These are phyloP conservation scores for Harlomillsia oculata DNA, from an alignment of 1,140 invertebrate species.

Conservation along the genomic window DNA sequence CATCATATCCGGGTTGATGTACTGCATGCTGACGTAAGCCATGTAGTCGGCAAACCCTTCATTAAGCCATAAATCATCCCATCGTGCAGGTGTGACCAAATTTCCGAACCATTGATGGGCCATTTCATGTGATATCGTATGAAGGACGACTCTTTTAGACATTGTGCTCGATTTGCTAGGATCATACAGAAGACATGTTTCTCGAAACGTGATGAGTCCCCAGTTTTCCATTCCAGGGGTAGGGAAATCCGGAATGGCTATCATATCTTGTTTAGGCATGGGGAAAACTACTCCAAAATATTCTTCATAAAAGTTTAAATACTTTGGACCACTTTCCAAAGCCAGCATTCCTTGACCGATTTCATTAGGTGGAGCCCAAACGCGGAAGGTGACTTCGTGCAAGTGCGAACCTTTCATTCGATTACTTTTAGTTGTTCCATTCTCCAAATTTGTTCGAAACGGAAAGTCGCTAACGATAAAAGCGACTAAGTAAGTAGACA, in stretches of 20 bases:
- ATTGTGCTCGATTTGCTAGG: slow-evolving; percentile 53
- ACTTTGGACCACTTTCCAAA: slow-evolving; percentile 64
- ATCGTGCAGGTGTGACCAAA: slow-evolving; percentile 51
- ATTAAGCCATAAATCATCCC: slow-evolving; percentile 64
- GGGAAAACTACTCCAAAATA: slow-evolving; percentile 77
- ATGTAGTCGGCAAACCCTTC: slow-evolving; percentile 63
- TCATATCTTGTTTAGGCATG: slow-evolving; percentile 65
- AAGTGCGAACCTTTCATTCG: too few species aligned
- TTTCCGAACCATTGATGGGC: slow-evolving; percentile 31
- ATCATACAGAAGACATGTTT: slow-evolving; percentile 76
- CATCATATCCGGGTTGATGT: slow-evolving; percentile 70
- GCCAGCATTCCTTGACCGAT: slow-evolving; percentile 68
- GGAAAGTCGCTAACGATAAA: slow-evolving; percentile 72
- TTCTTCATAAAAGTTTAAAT: slow-evolving; percentile 70
- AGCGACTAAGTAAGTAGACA: slow-evolving; percentile 82
- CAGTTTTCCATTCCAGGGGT: slow-evolving; percentile 43
- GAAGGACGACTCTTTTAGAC: slow-evolving; percentile 62
- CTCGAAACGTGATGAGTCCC: slow-evolving; percentile 46
- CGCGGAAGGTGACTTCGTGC: slow-evolving; percentile 38
- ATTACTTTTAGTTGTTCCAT: too few species aligned
- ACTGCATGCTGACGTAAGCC: slow-evolving; percentile 28
- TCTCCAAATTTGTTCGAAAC: slow-evolving; percentile 38
- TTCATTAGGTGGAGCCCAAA: slow-evolving; percentile 74
- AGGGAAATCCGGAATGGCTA: slow-evolving; percentile 64
- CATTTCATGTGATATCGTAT: slow-evolving; percentile 49